Base-by-base conservation (phyloP, 1,140 invertebrate genomes). In the Anthonomus grandis region DNA sequence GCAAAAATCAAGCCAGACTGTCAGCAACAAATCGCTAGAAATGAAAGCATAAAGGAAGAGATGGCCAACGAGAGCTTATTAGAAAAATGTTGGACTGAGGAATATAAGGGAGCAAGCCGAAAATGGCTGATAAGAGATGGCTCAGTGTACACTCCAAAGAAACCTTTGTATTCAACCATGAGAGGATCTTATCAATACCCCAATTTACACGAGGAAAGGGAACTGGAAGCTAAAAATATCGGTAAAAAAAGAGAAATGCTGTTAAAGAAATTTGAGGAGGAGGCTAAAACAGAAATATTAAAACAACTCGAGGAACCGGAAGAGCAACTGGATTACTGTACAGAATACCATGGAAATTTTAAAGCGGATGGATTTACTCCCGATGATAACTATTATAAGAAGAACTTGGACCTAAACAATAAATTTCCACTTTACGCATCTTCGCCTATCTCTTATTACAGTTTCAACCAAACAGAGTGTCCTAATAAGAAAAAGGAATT, bases 91-190 rank as follows among this genome's bases (percentile, higher is more conserved):
- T 60, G 59, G 59, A 9, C 37, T 10, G 51, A 54, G 34, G 39
- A 50, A 36, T 60, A 60, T 24, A 57, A 57, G 46, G 52, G 52
- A 10, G 53, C 22, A n/a, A 57, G 59, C 31, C 36, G 47, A 60
- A 57, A 57, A 13, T 60, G 59, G 59, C 41, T 60, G 21, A 57
- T 60, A 23, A 47, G 53, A 22, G 52, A 56, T 45, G 59, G 44
- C 8, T 57, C 53, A 4, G 27, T 23, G n/a, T 50, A 52, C 25
- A 24, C 1, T 13, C 24, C 31, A 12, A n/a, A 13, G 22, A n/a
- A 4, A 2, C 36, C 57, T 38, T 38, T 53, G 17, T 53, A 36
- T 53, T 59, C 57, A 21, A 53, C 49, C 8, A 59, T 59, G 57
- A 59, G 53, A 36, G 49, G 53, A 27, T 53, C 21, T 22, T 59